Conservation (phyloP, 2,113 vertebrate genomes). For the Aepyceros melampus region DNA sequence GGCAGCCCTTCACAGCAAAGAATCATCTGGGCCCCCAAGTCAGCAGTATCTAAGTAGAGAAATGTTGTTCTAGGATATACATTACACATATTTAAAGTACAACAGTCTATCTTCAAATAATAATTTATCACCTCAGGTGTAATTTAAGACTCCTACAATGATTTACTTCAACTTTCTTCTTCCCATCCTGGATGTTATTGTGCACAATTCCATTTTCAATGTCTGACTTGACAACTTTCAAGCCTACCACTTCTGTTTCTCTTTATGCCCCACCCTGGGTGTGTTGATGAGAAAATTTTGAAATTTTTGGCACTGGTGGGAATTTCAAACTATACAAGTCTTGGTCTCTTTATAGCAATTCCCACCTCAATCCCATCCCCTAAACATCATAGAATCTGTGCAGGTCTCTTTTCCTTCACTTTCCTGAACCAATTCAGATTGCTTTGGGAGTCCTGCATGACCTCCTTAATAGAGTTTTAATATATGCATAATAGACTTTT, state of each 20-base stretch:
- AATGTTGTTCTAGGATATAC: not conserved
- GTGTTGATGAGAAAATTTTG: not conserved
- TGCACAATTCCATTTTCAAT: not conserved
- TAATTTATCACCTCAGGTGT: not conserved
- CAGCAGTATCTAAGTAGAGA: not conserved
- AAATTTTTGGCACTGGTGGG: not conserved
- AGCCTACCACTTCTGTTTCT: not conserved
- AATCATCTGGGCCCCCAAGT: not conserved
- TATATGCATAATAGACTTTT: not conserved
- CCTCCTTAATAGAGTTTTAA: not conserved
- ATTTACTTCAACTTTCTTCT: not conserved
- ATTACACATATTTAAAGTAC: not conserved
- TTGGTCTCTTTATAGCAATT: not conserved
- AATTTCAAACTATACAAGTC: not conserved
- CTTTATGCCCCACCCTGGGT: not conserved
- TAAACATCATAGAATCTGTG: not conserved
- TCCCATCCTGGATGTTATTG: not conserved
- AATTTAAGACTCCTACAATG: not conserved
- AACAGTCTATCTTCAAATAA: not conserved
- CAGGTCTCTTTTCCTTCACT: not conserved
- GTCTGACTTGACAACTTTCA: not conserved
- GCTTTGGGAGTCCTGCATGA: not conserved
- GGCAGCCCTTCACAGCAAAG: not conserved
- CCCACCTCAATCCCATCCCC: not conserved
- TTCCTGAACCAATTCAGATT: not conserved